Conservation (phyloP, 1,140 invertebrate species). For the Neodiprion virginianus region DNA sequence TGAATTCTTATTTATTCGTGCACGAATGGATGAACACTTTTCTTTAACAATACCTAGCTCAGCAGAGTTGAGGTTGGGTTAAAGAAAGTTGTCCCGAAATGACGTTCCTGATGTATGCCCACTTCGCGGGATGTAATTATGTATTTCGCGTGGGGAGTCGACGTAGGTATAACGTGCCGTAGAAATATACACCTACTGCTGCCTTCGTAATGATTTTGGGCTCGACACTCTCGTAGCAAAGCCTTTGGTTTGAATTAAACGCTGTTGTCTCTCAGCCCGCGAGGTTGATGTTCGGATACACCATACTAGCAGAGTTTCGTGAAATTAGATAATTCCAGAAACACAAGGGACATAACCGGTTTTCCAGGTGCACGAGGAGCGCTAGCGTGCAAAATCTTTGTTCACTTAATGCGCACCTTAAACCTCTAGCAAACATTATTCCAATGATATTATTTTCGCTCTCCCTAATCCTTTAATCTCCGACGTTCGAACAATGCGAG, state of each 20-base stretch:
- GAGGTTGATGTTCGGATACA: background rate
- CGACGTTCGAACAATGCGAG: no score
- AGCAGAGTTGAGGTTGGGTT: no score
- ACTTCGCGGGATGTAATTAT: no score
- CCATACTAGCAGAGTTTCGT: background rate
- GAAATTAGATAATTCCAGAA: background rate
- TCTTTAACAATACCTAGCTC: no score
- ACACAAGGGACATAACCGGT: slow-evolving; percentile 1
- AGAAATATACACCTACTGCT: no score
- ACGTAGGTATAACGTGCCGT: background rate
- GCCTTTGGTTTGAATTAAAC: slow-evolving; percentile 2
- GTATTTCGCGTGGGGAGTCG: no score
- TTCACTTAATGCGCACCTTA: background rate
- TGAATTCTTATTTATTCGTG: no score
- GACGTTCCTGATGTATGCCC: no score
- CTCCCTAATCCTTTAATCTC: no score
- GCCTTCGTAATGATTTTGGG: background rate
- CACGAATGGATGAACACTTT: no score
- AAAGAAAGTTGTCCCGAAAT: no score
- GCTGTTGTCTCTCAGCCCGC: background rate
- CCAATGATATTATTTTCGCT: background rate
- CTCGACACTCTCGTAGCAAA: background rate
- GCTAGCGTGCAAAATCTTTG: background rate
- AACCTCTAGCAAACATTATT: background rate
- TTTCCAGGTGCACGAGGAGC: background rate